Evolutionary conservation across 2,888 invertebrate species (phyloP).

Genomic region (Drosophila falleni): DNA sequence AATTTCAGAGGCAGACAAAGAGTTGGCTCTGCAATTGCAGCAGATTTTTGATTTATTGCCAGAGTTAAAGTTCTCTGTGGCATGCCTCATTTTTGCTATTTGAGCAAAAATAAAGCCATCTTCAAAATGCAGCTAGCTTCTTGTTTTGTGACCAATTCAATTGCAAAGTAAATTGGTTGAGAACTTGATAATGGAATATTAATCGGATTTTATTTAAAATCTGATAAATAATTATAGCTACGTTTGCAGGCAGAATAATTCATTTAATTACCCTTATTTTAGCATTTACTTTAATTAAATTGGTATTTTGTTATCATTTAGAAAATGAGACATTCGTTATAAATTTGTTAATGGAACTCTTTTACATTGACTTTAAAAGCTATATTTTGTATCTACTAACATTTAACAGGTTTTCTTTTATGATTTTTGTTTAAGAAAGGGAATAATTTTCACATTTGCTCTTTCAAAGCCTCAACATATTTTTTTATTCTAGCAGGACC

Average conservation of each 20-base stretch:
- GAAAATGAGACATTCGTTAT: no score
- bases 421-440: not conserved
- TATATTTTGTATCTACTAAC: no score
- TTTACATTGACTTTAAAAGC: not conserved
- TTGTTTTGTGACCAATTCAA: constrained; percentile 13
- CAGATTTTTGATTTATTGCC: constrained; percentile 71
- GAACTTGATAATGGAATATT: not conserved
- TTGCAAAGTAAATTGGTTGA: constrained; percentile 10
- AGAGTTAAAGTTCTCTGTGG: constrained; percentile 2
- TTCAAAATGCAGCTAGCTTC: constrained; percentile 47
- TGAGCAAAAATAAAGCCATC: constrained; percentile 13
- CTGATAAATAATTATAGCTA: no score
- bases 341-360: not conserved
- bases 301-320: no score
- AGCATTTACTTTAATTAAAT: no score
- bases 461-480: no score
- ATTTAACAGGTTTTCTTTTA: not conserved
- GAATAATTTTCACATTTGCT: no score
- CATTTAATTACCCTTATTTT: no score
- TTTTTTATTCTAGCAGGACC: no score
- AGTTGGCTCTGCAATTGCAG: constrained; percentile 46
- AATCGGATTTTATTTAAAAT: constrained; percentile 10
- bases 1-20: constrained; percentile 17
- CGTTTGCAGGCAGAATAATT: no score
- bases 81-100: constrained; percentile 10